These are phyloP conservation scores for Candoia aspera DNA, from an alignment of 2,113 vertebrate species.

Conservation along the genomic window DNA sequence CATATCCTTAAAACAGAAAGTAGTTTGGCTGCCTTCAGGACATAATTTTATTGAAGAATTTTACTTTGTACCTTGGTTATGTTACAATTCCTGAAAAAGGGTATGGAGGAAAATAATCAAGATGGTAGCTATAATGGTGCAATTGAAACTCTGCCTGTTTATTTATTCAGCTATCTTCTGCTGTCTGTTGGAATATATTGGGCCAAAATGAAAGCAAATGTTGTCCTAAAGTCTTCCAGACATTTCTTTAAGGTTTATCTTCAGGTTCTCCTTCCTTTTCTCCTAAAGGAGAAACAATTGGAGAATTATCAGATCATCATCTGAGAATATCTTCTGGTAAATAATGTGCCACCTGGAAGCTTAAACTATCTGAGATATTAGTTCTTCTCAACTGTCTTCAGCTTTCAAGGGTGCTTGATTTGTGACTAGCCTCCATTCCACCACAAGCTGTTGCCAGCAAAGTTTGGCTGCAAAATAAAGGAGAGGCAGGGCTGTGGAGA, in stretches of 20 bases:
- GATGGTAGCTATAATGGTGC: neutral
- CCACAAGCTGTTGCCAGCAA: neutral
- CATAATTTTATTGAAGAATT: neutral
- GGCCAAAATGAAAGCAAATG: neutral
- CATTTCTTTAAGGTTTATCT: constrained; percentile 1
- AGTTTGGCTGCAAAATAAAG: neutral
- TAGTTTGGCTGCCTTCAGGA: neutral
- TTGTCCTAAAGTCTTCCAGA: neutral
- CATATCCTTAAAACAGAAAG: neutral
- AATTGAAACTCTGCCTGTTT: neutral
- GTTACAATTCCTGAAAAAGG: neutral
- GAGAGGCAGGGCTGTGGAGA: neutral
- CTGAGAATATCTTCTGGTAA: neutral
- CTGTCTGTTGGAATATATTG: constrained; percentile 2
- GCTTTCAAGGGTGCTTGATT: neutral
- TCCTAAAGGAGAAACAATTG: neutral
- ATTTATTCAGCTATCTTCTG: constrained; percentile 25
- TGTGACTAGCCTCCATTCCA: neutral
- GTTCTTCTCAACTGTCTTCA: too few relatives aligned
- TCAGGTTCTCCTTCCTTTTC: neutral
- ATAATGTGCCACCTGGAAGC: neutral
- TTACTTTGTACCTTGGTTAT: neutral
- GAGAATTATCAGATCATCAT: constrained; percentile 3
- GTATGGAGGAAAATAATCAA: neutral
- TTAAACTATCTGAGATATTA: too few relatives aligned